These are phyloP conservation scores for Mormyrus lacerda DNA, from an alignment of 2,113 vertebrate genomes.

Conservation along the genomic window DNA sequence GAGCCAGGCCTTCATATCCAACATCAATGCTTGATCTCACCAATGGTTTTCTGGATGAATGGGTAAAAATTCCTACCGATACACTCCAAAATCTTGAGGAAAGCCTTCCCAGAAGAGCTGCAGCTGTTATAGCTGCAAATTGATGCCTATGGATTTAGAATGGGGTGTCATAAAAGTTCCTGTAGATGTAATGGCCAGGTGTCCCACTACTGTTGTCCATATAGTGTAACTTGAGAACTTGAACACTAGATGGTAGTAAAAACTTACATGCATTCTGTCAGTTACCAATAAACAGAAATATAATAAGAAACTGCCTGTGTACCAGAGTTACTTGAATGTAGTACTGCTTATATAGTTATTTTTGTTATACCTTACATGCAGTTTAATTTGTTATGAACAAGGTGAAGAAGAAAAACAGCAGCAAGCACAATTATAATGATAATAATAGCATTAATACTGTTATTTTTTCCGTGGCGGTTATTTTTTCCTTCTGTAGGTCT, in stretches of 20 bases:
- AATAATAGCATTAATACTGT: too few relatives aligned
- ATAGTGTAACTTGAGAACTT: neutral
- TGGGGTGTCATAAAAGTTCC: neutral
- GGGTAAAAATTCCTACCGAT: neutral
- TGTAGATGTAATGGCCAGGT: neutral
- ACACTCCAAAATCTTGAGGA: neutral
- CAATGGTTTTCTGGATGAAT: neutral
- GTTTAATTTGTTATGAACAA: too few relatives aligned
- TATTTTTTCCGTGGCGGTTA: neutral
- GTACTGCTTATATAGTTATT: neutral
- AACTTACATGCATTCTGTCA: neutral
- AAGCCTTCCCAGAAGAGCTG: neutral
- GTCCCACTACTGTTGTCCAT: neutral
- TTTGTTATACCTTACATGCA: too few relatives aligned
- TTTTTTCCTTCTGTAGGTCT: neutral
- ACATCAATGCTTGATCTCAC: neutral
- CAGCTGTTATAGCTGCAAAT: neutral
- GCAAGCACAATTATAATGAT: too few relatives aligned
- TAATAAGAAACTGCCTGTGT: neutral
- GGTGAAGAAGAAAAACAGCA: too few relatives aligned
- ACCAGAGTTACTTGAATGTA: neutral
- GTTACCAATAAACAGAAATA: neutral
- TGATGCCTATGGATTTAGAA: neutral
- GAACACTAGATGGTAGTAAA: neutral
- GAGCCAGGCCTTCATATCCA: too few relatives aligned